A percentile compares a stretch with the other conserved stretches of the same genome.
Evolutionary conservation across 2,113 vertebrate species (phyloP).

Genomic region (Scomber japonicus): DNA sequence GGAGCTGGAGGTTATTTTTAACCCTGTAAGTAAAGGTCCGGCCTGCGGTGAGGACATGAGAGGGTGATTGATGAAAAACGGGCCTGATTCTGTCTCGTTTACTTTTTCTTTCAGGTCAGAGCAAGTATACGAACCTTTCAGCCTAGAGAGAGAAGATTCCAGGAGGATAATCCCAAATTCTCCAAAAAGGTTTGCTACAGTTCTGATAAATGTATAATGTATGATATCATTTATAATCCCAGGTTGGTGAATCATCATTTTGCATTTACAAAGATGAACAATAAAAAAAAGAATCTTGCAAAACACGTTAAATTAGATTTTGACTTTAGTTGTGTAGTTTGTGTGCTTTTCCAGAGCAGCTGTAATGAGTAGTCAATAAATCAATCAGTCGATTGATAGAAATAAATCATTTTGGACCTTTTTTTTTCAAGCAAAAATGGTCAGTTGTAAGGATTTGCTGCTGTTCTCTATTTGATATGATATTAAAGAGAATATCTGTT

Average conservation of each 20-base stretch:
- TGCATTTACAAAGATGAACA: not conserved
- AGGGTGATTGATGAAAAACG: constrained; percentile 19
- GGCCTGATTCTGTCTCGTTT: constrained; percentile 40
- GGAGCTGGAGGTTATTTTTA: constrained; percentile 95
- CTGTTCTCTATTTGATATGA: too few relatives aligned
- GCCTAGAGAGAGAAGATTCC: constrained; percentile 88
- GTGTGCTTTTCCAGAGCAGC: not conserved
- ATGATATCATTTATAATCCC: not conserved
- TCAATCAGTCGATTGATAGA: not conserved
- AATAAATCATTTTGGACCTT: not conserved
- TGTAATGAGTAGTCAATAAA: too few relatives aligned
- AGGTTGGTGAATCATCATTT: not conserved
- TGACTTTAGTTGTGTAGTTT: too few relatives aligned
- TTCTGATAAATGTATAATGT: not conserved
- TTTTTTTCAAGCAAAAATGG: not conserved
- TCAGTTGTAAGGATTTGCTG: too few relatives aligned
- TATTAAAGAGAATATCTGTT: too few relatives aligned
- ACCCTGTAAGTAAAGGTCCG: constrained; percentile 89
- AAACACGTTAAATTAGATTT: not conserved
- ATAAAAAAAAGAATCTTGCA: not conserved
- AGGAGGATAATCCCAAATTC: constrained; percentile 93
- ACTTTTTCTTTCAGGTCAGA: constrained; percentile 85
- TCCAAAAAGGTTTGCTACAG: constrained; percentile 93
- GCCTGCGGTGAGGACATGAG: constrained; percentile 24
- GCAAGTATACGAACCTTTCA: constrained; percentile 92